Evolutionary conservation across 2,113 vertebrate genomes (phyloP).

Genomic region (Callionymus lyra): DNA sequence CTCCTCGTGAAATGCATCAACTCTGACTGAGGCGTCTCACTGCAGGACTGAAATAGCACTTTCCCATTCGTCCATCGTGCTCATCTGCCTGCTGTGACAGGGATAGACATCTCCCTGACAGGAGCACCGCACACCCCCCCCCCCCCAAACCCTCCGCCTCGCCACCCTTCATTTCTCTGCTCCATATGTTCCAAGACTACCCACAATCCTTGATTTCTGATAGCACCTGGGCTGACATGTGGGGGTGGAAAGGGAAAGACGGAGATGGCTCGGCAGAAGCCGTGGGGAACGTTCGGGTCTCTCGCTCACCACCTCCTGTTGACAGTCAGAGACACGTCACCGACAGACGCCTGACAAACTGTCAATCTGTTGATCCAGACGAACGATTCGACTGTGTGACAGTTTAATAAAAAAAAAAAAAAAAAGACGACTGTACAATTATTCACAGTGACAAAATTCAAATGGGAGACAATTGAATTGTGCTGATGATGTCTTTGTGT

Average conservation of each 20-base stretch:
- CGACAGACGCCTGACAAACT: constrained; percentile 53
- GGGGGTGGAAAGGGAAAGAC: constrained; percentile 52
- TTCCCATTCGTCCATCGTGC: constrained; percentile 56
- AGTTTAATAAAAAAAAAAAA: constrained; percentile 46
- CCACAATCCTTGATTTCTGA: constrained; percentile 52
- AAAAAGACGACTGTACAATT: constrained; percentile 28
- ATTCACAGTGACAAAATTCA: constrained; percentile 9
- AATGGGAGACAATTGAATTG: constrained; percentile 14
- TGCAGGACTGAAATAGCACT: constrained; percentile 49
- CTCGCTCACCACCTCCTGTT: constrained; percentile 39
- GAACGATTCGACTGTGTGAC: constrained; percentile 52
- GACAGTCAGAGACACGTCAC: constrained; percentile 42
- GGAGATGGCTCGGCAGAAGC: constrained; percentile 39
- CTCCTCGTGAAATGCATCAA: constrained; percentile 32
- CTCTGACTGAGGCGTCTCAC: constrained; percentile 32
- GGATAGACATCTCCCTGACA: constrained; percentile 61
- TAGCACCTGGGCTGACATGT: constrained; percentile 60
- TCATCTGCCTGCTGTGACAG: constrained; percentile 55
- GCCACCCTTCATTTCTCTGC: constrained; percentile 34
- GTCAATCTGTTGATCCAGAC: constrained; percentile 55
- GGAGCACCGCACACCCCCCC: constrained; percentile 7
- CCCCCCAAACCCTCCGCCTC: background rate
- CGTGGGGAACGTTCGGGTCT: constrained; percentile 31
- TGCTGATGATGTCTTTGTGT: constrained; percentile 8
- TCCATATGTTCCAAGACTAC: constrained; percentile 60